Percentiles rank a stretch among this genome's conserved stretches.
Evolutionary conservation across 2,797 vertebrate species (phyloP).

Genomic region (Acipenser transmontanus): DNA sequence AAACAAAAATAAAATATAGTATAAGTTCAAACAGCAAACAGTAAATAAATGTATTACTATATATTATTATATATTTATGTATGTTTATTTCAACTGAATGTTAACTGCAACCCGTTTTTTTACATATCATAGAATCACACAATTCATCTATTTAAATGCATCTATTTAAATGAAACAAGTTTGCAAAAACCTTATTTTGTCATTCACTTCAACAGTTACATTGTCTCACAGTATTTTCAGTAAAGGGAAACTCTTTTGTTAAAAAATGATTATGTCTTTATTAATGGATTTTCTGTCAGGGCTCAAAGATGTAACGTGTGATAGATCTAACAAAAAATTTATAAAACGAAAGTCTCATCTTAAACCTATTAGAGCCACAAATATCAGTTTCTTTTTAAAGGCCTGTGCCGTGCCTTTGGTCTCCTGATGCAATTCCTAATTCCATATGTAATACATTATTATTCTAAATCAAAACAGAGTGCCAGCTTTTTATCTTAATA

Average conservation of each 20-base stretch:
- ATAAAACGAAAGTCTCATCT: conserved; percentile 71
- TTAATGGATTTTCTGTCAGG: conserved; percentile 54
- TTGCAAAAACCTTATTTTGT: conserved; percentile 45
- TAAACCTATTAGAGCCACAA: conserved; percentile 77
- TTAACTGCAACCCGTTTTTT: no score
- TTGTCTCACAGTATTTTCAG: conserved; percentile 51
- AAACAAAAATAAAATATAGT: no score
- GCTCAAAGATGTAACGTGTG: conserved; percentile 57
- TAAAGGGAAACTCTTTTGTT: conserved; percentile 50
- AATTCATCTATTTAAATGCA: no score
- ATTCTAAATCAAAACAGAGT: conserved; percentile 68
- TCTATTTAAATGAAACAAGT: conserved; percentile 31
- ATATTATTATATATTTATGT: no score
- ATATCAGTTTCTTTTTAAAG: conserved; percentile 59
- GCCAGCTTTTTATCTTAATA: conserved; percentile 26
- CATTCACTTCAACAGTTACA: conserved; percentile 70
- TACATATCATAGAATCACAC: no score
- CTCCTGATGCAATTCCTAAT: conserved; percentile 50
- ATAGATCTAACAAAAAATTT: conserved; percentile 47
- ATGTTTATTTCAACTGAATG: no score
- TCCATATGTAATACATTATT: conserved; percentile 72
- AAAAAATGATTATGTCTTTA: conserved; percentile 68
- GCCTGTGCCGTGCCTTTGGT: conserved; percentile 57
- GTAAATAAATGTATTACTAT: no score
- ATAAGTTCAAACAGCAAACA: no score